These are phyloP conservation scores for Cettia cetti DNA, from an alignment of 2,113 vertebrate genomes.

Conservation along the genomic window DNA sequence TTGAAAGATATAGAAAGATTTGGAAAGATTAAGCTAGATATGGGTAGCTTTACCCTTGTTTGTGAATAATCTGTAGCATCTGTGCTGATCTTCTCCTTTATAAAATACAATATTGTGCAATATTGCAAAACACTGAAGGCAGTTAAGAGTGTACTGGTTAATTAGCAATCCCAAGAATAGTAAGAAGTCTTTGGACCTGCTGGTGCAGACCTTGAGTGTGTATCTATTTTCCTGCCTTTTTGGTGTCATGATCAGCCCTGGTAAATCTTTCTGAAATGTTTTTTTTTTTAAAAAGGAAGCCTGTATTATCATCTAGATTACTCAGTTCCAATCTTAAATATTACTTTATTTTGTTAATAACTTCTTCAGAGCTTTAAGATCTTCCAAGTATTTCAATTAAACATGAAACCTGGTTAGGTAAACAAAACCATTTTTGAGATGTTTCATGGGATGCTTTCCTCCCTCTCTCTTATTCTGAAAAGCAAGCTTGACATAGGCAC, in stretches of 20 bases:
- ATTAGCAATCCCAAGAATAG: neutral
- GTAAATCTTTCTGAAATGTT: neutral
- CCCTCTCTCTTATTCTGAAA: neutral
- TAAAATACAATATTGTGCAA: neutral
- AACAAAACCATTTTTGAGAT: constrained; percentile 10
- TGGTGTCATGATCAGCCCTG: neutral
- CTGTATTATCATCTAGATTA: neutral
- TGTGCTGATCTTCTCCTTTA: neutral
- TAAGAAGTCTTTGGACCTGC: neutral
- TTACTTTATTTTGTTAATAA: neutral
- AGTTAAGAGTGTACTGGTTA: neutral
- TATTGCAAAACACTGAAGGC: neutral
- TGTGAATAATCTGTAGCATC: neutral
- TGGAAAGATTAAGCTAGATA: neutral
- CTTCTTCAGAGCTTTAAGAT: neutral
- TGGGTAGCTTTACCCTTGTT: neutral
- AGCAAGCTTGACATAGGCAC: neutral
- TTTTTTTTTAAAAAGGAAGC: neutral
- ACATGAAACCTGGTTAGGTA: neutral
- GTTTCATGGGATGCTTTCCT: neutral
- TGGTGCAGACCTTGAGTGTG: neutral
- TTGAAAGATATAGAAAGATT: neutral
- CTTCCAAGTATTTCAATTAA: neutral
- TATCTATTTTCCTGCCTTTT: neutral
- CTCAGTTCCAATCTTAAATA: neutral